Conservation (phyloP, 2,888 invertebrate species). For the Scaeva pyrastri region DNA sequence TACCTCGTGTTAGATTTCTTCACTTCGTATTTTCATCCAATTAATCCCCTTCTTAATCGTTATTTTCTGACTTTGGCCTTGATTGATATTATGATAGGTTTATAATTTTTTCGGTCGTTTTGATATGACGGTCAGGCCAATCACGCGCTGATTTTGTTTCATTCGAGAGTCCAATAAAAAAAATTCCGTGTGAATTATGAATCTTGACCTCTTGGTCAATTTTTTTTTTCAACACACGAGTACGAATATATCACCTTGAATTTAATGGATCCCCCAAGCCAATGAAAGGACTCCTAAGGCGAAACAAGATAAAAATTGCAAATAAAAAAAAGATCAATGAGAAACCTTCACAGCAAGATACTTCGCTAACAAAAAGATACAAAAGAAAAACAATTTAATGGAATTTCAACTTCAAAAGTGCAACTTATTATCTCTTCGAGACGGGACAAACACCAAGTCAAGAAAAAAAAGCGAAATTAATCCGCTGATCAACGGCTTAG, state of each 20-base stretch:
- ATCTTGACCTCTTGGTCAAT: conserved; percentile 3
- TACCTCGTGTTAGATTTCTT: conserved; percentile 44
- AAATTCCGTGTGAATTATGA: conserved; percentile 28
- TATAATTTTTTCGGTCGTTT: conserved; percentile 26
- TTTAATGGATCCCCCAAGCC: background rate
- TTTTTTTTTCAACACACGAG: background rate
- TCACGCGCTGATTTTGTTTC: conserved; percentile 9
- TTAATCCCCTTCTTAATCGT: conserved; percentile 54
- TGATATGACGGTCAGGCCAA: conserved; percentile 3
- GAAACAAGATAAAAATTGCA: conserved; percentile 14
- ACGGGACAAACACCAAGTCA: conserved; percentile 17
- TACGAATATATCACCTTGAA: conserved; percentile 14
- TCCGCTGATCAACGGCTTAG: conserved; percentile 45
- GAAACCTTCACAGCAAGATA: conserved; percentile 21
- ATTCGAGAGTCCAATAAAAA: background rate
- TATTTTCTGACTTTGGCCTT: conserved; percentile 54
- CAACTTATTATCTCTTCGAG: conserved; percentile 29
- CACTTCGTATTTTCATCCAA: conserved; percentile 57
- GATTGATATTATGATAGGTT: conserved; percentile 43
- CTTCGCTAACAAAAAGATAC: conserved; percentile 29
- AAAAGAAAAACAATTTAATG: conserved; percentile 42
- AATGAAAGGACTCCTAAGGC: conserved; percentile 11
- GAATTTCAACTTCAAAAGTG: conserved; percentile 47
- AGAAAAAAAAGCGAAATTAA: conserved; percentile 38
- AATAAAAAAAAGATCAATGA: conserved; percentile 6